Evolutionary conservation across 1,140 invertebrate genomes (phyloP).

Genomic region (Caenorhabditis tropicalis): DNA sequence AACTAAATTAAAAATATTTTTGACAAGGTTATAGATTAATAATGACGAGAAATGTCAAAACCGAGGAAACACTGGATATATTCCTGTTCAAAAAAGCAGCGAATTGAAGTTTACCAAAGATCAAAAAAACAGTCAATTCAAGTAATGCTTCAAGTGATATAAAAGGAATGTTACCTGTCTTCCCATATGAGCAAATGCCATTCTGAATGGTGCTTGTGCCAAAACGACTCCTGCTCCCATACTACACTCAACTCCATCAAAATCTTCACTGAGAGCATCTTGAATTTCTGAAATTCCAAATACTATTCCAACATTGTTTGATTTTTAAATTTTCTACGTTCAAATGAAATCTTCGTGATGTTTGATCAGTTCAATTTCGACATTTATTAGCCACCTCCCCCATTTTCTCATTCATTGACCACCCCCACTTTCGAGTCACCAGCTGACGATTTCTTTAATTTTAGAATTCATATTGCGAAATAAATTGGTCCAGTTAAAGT

Average conservation of each 20-base stretch:
- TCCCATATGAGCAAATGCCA: constrained; percentile 45
- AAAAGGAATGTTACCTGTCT: constrained; percentile 17
- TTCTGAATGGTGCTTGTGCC: constrained; percentile 42
- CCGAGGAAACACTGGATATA: too few relatives aligned
- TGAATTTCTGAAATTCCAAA: constrained; percentile 42
- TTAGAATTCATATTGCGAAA: constrained; percentile 13
- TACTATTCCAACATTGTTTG: not conserved
- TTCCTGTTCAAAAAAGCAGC: too few relatives aligned
- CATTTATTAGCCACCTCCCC: constrained; percentile 9
- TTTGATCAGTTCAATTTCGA: not conserved
- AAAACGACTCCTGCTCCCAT: constrained; percentile 45
- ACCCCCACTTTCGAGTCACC: constrained; percentile 30
- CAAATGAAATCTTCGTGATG: not conserved
- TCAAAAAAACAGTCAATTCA: too few relatives aligned
- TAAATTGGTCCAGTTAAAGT: not conserved
- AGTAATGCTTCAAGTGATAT: too few relatives aligned
- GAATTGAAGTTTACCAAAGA: not conserved
- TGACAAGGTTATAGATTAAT: too few relatives aligned
- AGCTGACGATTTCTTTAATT: constrained; percentile 20
- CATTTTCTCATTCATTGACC: not conserved
- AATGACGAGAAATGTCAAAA: too few relatives aligned
- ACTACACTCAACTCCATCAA: constrained; percentile 50
- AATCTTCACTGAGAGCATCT: constrained; percentile 47
- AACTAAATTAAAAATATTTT: too few relatives aligned
- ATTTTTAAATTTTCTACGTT: not conserved